Base-by-base conservation (phyloP, 2,113 vertebrate species). In the Orcinus orca region DNA sequence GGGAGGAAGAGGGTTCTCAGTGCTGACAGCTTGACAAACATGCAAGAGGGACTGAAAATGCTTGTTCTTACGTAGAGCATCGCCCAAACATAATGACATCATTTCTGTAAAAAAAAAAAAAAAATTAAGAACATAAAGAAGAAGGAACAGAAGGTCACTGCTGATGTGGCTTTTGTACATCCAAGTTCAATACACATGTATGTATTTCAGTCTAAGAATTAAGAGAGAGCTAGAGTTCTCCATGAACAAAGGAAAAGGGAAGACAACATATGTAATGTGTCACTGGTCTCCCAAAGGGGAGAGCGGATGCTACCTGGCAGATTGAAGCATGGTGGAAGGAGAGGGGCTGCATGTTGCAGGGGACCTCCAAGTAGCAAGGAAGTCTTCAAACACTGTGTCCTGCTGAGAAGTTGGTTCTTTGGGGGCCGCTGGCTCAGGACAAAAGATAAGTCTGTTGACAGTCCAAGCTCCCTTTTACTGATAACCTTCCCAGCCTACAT, bases 291-390 rank as follows among this genome's bases (percentile, higher is more conserved):
- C 47, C 8, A 53, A 62, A n/a, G 29, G 71, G 17, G 7, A 25
- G 29, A 92, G 55, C 12, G 3, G 25, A 8, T 36, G 38, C 31
- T 36, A 38, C 5, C 82, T 80, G 84, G 29, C 26, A 31, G 62
- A 65, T 8, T 10, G 68, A 73, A 63, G 47, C 15, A 33, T 2
- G 20, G 10, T 1, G 0, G 55, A 15, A 7, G 6, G 38, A n/a
- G 63, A 1, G 12, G 23, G 13, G 65, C 1, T 65, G 17, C 15
- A 36, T n/a, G 38, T 29, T 44, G 2, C 67, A 6, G 7, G 20
- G 3, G 15, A 18, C 11, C 31, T 62, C 18, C 13, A 23, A 68
- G 44, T 0, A 58, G 8, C 38, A 71, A 6, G 0, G 20, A 38
- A 55, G 38, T 38, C 79, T 87, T 92, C 84, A 94, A 74, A 53